Evolutionary conservation across 64 coral and sea anemone genomes (phyloP), one percentile per base, ranked within the genome.

Genomic region (Porites australiensis): DNA sequence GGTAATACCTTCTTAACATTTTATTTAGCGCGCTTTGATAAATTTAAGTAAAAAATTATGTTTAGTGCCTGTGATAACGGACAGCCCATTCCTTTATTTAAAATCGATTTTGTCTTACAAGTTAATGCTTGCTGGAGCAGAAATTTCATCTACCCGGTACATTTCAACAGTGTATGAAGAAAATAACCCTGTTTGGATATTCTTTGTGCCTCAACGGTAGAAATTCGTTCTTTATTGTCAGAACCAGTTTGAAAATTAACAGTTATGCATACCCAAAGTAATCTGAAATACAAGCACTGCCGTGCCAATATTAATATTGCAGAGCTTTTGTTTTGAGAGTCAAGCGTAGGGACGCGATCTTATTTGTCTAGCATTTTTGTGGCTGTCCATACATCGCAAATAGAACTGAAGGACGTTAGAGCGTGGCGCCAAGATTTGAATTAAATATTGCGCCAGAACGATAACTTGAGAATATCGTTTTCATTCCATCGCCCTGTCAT

Each of bases 271-370:
- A 19, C 5, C 7, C 18, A 47, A 14, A 64, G 22, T 64, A 43
- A 18, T 82, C 43, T 15, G 5, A 64, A 64, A 43, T 45, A 37
- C 23, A 82, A 82, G 79, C 58, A 84, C 11, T 61, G 27, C 27
- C 54, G 20, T 44, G 54, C 55, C 62, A 66, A 83, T 84, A 69
- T 69, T 82, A 66, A 83, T 84, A 69, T 69, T 82, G 58, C 48
- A 14, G 6, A 43, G 22, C 43, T 43, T 15, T 82, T 82, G 58
- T 82, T 83, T 10, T 68, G 19, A 13, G 62, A 9, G 3, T 3
- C 27, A 37, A 63, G 81, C 81, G 81, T 68, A 15, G 44, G 61
- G 80, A 84, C 63, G 63, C 81, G 61, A 8, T 76, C 12, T 51
- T 81, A 84, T 84, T 84, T 69, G 62, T 14, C 2, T 3, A 52